These are phyloP conservation scores for Calyptomena viridis DNA, from an alignment of 2,113 vertebrate species.

Conservation along the genomic window DNA sequence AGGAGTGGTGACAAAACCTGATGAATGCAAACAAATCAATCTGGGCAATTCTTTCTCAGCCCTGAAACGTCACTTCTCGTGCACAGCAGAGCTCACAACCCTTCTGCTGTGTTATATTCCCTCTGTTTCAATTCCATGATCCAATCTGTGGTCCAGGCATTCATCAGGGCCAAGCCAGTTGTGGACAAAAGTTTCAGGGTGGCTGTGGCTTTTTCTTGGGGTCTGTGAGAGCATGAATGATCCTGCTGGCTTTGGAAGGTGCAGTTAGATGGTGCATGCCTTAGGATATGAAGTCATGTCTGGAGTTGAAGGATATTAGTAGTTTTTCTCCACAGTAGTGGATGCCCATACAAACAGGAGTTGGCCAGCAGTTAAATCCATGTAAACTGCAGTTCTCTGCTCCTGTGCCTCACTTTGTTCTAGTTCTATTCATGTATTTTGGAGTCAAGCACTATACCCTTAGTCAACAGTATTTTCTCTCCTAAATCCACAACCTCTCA, in stretches of 20 bases:
- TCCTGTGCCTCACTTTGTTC: neutral
- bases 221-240: neutral
- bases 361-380: conserved; percentile 1
- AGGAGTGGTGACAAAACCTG: neutral
- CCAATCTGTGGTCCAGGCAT: neutral
- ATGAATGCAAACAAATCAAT: neutral
- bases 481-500: neutral
- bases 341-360: conserved; percentile 58
- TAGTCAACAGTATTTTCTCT: neutral
- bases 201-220: neutral
- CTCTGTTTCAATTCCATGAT: neutral
- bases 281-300: conserved; percentile 70
- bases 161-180: neutral
- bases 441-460: neutral
- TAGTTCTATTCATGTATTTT: neutral
- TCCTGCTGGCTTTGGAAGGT: conserved; percentile 8
- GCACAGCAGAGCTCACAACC: neutral
- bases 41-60: neutral
- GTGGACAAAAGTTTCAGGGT: neutral
- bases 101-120: neutral
- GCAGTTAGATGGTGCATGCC: neutral
- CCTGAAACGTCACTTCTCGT: neutral
- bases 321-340: conserved; percentile 51
- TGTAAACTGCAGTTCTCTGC: neutral
- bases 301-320: conserved; percentile 54